These are phyloP conservation scores for Limosa lapponica DNA, from an alignment of 2,797 vertebrate species.

Conservation along the genomic window DNA sequence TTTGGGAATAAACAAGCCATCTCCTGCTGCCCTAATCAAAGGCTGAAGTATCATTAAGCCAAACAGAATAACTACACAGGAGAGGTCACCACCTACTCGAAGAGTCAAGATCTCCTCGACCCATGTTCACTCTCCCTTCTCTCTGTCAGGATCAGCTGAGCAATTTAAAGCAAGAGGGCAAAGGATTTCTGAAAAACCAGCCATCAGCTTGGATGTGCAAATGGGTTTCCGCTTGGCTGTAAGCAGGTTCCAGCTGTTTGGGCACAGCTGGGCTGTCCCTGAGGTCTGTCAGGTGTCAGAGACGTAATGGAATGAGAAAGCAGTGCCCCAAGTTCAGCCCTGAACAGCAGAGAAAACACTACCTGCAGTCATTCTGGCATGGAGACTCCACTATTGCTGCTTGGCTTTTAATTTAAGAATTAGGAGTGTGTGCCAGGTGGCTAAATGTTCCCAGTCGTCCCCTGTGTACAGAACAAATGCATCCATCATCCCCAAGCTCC, in stretches of 20 bases:
- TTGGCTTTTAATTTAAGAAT: not conserved
- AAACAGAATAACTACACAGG: not conserved
- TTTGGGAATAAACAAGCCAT: not conserved
- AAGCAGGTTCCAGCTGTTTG: not conserved
- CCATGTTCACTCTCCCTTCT: not conserved
- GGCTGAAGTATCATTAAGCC: not conserved
- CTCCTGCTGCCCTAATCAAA: not conserved
- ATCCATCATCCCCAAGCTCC: not conserved
- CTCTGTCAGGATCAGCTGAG: not conserved
- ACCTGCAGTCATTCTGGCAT: not conserved
- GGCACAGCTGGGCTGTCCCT: not conserved
- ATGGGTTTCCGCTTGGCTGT: not conserved
- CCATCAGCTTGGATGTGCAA: fast-evolving
- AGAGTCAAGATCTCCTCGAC: not conserved
- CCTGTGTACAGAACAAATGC: not conserved
- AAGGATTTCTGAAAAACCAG: not conserved
- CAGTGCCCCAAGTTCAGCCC: not conserved
- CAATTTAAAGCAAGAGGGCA: not conserved
- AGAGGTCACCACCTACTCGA: not conserved
- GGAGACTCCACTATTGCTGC: not conserved
- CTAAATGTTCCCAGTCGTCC: not conserved
- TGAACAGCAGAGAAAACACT: not conserved
- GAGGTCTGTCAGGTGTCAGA: not conserved
- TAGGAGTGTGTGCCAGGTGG: not conserved
- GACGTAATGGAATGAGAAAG: not conserved